Base-by-base conservation (phyloP, 2,797 vertebrate species). In the Trematomus bernacchii region DNA sequence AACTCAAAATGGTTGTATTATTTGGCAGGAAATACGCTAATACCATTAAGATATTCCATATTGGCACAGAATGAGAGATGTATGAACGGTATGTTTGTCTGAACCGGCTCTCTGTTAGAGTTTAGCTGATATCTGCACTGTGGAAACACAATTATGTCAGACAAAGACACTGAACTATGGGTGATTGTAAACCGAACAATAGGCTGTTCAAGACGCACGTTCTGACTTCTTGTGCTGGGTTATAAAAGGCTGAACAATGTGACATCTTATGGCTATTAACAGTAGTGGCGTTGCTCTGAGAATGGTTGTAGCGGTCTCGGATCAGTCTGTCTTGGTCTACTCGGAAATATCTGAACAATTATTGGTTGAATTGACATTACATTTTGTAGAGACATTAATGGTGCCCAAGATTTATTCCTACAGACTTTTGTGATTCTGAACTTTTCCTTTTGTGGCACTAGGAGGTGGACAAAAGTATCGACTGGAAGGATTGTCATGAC, bases 61-160 rank as follows among this genome's bases (percentile, higher is more conserved):
- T 18, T 42, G 60, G 30, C 65, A 62, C 54, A 60, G 42, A 27
- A 42, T 59, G 44, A 43, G 59, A 46, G 53, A 73, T 55, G 14
- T 63, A 62, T 37, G 33, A 37, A 37, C 33, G 33, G 33, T 37
- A 37, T 37, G 33, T 37, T 37, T 37, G 73, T 51, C 68, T 63
- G 55, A 64, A 18, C 11, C 13, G 50, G 50, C 47, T 68, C 46
- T 62, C 48, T 37, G 42, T 50, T 2, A 18, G 16, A 50, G 18
- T 50, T 69, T 63, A 40, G 44, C 50, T 64, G 15, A 54, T 54
- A 23, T 74, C 73, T n/a, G 42, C 0, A 6, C 65, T 33, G 46
- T 63, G n/a, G 33, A 66, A 67, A 63, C 44, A 19, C 19, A 65
- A 9, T 21, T 19, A 65, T 60, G 48, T 55, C 67, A 57, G 58